phyloP scores from a whole-genome alignment of 2,888 invertebrate species.

The Acanthacorydalis orientalis region DNA sequence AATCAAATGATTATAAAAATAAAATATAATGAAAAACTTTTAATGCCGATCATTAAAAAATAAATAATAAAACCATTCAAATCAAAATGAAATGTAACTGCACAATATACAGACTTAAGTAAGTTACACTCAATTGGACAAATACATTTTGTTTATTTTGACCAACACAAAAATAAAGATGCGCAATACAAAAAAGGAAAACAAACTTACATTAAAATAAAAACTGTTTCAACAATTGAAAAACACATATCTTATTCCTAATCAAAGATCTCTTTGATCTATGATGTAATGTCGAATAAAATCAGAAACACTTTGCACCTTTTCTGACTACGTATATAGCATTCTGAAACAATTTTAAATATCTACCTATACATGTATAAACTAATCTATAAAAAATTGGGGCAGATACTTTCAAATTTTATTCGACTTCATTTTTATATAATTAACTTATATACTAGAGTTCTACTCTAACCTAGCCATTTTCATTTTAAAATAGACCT shows the following conservation, averaged over 20 bases:
- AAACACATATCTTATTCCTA: constrained; percentile 3
- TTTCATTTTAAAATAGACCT: constrained; percentile 6
- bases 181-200: constrained; percentile 7
- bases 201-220: constrained; percentile 4
- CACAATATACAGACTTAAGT: too few species aligned
- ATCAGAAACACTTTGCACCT: constrained; percentile 6
- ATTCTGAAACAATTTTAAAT: not conserved
- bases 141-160: constrained; percentile 7
- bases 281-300: constrained; percentile 4
- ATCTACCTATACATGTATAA: constrained; percentile 1
- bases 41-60: too few species aligned
- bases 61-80: too few species aligned
- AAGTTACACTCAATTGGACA: constrained; percentile 2
- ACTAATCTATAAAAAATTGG: constrained; percentile 1
- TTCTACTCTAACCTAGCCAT: constrained; percentile 4
- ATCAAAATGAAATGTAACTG: too few species aligned
- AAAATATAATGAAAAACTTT: too few species aligned
- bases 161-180: constrained; percentile 7
- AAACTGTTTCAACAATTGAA: constrained; percentile 5
- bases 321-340: not conserved
- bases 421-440: constrained; percentile 1
- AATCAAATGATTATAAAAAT: too few species aligned
- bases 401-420: not conserved
- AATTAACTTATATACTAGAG: constrained; percentile 4
- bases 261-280: not conserved